Evolutionary conservation across 2,797 vertebrate species (phyloP).

Genomic region (Pygocentrus nattereri): DNA sequence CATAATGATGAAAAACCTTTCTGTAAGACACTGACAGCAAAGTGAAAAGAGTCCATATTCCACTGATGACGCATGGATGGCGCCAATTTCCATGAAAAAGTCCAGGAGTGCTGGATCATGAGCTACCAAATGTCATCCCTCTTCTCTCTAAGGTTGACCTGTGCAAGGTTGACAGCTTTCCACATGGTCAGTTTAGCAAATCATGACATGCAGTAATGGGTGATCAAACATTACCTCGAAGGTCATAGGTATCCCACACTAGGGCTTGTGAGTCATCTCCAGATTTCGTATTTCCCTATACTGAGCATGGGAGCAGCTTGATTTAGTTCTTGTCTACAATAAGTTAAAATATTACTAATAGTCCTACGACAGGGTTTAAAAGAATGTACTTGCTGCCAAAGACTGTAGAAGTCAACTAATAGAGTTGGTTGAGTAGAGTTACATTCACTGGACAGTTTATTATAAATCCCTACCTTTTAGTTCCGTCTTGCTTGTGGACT

Average conservation of each 20-base stretch:
- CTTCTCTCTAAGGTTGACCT: not conserved
- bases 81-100: slow-evolving; percentile 9
- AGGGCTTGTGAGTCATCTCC: not conserved
- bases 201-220: slow-evolving; percentile 2
- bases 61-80: slow-evolving; percentile 26
- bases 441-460: not conserved
- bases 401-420: not conserved
- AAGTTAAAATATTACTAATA: slow-evolving; percentile 42
- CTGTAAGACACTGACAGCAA: not conserved
- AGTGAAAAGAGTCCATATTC: slow-evolving; percentile 14
- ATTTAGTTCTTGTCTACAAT: slow-evolving; percentile 17
- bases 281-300: not conserved
- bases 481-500: too few species aligned
- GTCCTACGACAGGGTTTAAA: not conserved
- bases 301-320: slow-evolving; percentile 7
- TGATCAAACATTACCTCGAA: slow-evolving; percentile 47
- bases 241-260: slow-evolving; percentile 39
- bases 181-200: slow-evolving; percentile 19
- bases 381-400: not conserved
- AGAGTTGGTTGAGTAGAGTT: not conserved
- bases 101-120: not conserved
- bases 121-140: not conserved
- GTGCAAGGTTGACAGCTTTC: slow-evolving; percentile 3
- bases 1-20: too few species aligned
- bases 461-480: not conserved